Evolutionary conservation across 2,888 invertebrate species (phyloP), one percentile per base, ranked within the genome.

Genomic region (Brachyptera putata): DNA sequence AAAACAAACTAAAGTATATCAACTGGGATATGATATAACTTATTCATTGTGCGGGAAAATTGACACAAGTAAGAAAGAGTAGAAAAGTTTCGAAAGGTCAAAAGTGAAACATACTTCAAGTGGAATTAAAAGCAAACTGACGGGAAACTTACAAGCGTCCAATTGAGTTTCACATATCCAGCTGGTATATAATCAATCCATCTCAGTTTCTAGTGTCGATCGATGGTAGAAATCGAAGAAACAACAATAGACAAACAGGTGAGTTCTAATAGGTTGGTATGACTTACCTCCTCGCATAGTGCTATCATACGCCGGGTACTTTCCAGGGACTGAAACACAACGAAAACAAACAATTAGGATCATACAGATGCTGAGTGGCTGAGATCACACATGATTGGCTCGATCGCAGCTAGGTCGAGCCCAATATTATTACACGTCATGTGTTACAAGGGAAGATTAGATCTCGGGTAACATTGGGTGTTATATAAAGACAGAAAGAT

Each of bases 281-380:
- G 63, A 78, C 86, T 85, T 81, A 91, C 91, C 89, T 94, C 94
- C 79, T 94, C 94, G 76, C 93, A 93, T 78, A 93, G 83, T 69
- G 86, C 83, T 81, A 93, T 83, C 94, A 94, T 94, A 70, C 93
- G 91, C 73, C 94, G 82, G 66, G 93, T 94, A 72, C 91, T 90
- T 76, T 93, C 92, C 84, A 94, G 76, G 56, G 94, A 93, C 93
- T 91, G 83, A 74, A 88, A 89, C 73, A 74, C 64, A 70, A 67
- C 69, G 67, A 65, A 53, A 60, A 41, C 43, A 24, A 37, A 24
- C 7, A 7, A 34, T 50, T 50, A 50, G 49, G n/a, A n/a, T n/a
- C n/a, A n/a, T n/a, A n/a, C n/a, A n/a, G n/a, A n/a, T n/a, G n/a
- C n/a, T n/a, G n/a, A n/a, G n/a, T n/a, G n/a, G n/a, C n/a, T n/a